phyloP scores from a whole-genome alignment of 2,888 invertebrate genomes.

The Orthosia gothica region DNA sequence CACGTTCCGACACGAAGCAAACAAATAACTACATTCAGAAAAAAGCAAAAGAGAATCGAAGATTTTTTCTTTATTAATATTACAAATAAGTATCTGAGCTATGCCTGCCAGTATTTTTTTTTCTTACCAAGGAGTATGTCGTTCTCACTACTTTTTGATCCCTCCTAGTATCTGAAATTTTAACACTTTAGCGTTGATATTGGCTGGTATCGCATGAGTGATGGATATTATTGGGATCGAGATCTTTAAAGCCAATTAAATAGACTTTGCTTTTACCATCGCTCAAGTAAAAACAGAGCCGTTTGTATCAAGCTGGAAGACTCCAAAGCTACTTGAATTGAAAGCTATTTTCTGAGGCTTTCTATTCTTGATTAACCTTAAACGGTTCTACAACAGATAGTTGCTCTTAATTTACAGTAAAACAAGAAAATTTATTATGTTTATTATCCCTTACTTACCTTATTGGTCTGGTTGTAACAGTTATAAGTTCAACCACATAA shows the following conservation, averaged over 20 bases:
- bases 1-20: no score
- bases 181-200: no score
- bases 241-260: neutral
- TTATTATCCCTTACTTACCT: slow-evolving; percentile 12
- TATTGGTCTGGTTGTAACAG: slow-evolving; percentile 24
- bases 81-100: no score
- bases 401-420: slow-evolving; percentile 3
- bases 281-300: neutral
- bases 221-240: neutral
- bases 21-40: neutral
- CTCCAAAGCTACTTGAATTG: neutral
- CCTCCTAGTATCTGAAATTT: neutral
- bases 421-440: slow-evolving; percentile 21
- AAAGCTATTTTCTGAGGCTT: neutral
- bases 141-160: no score
- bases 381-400: slow-evolving; percentile 7
- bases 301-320: neutral
- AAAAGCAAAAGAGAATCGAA: no score
- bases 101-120: no score
- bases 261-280: neutral
- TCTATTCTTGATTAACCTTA: neutral
- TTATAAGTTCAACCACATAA: slow-evolving; percentile 60
- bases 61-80: no score
- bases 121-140: no score
- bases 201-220: neutral